phyloP scores from a whole-genome alignment of 2,797 vertebrate genomes.

The Lerista edwardsae region DNA sequence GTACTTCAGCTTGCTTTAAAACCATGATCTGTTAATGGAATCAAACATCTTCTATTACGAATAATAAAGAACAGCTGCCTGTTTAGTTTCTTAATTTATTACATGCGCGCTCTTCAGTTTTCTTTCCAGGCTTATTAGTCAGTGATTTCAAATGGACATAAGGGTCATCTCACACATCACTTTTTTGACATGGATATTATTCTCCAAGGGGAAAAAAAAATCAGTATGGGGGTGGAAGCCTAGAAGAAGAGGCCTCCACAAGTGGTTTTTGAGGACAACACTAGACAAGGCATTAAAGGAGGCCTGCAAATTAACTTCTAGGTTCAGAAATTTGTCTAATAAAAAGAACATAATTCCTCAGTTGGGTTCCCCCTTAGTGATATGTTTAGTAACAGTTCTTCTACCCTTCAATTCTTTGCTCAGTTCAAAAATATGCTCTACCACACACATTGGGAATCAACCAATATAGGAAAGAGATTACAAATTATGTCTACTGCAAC shows the following conservation, averaged over 20 bases:
- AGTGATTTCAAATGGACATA: background rate
- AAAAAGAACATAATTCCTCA: background rate
- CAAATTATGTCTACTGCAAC: background rate
- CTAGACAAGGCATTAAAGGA: background rate
- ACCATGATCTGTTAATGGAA: background rate
- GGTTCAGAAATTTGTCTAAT: background rate
- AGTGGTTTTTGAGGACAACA: background rate
- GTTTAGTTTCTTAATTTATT: conserved; percentile 10
- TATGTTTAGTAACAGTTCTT: background rate
- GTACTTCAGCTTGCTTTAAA: conserved; percentile 11
- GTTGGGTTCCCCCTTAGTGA: background rate
- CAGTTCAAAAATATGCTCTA: background rate
- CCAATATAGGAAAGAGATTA: background rate
- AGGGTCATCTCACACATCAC: background rate
- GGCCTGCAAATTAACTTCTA: background rate
- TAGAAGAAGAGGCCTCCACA: background rate
- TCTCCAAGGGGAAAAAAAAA: background rate
- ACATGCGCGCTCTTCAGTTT: background rate
- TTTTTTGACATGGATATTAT: background rate
- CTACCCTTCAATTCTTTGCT: background rate
- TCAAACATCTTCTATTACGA: background rate
- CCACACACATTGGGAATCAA: background rate
- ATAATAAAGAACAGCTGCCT: background rate
- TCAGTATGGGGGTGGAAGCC: background rate
- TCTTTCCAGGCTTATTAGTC: background rate